Percentiles rank a stretch among this genome's conserved stretches.
Conservation (phyloP, 2,888 invertebrate species). For the Bellardia pandia region DNA sequence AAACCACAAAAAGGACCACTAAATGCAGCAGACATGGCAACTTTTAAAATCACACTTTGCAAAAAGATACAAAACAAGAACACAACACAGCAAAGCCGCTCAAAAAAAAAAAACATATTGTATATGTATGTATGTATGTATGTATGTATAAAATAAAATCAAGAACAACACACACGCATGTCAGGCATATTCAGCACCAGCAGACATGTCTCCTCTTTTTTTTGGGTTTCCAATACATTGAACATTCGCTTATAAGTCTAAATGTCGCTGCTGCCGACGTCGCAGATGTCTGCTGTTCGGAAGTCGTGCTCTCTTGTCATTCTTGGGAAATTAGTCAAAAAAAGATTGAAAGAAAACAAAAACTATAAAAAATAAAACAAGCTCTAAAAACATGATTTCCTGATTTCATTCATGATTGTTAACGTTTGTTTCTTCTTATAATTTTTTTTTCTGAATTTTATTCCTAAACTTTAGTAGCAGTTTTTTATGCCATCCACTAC, state of each 20-base stretch:
- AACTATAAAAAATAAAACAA: conserved; percentile 3
- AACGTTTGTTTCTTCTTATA: conserved; percentile 30
- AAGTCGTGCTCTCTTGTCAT: conserved; percentile 66
- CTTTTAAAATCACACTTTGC: conserved; percentile 64
- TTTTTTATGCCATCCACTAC: not conserved
- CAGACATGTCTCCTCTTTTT: conserved; percentile 70
- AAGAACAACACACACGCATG: conserved; percentile 55
- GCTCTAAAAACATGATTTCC: conserved; percentile 70
- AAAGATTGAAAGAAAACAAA: conserved; percentile 22
- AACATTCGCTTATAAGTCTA: conserved; percentile 35
- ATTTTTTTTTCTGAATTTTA: conserved; percentile 18
- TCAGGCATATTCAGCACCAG: conserved; percentile 43
- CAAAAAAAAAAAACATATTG: not conserved
- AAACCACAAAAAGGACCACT: conserved; percentile 65
- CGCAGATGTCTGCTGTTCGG: conserved; percentile 51
- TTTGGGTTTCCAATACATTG: conserved; percentile 28
- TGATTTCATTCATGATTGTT: conserved; percentile 75
- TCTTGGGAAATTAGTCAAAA: conserved; percentile 72
- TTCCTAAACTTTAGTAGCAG: conserved; percentile 32
- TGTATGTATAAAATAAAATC: not conserved
- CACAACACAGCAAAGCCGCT: conserved; percentile 21
- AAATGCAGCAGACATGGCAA: conserved; percentile 63
- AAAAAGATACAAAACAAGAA: conserved; percentile 42
- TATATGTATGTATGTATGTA: too few relatives aligned
- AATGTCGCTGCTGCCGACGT: conserved; percentile 42